Base-by-base conservation (phyloP, 2,888 invertebrate genomes). In the Cephalotes varians region DNA sequence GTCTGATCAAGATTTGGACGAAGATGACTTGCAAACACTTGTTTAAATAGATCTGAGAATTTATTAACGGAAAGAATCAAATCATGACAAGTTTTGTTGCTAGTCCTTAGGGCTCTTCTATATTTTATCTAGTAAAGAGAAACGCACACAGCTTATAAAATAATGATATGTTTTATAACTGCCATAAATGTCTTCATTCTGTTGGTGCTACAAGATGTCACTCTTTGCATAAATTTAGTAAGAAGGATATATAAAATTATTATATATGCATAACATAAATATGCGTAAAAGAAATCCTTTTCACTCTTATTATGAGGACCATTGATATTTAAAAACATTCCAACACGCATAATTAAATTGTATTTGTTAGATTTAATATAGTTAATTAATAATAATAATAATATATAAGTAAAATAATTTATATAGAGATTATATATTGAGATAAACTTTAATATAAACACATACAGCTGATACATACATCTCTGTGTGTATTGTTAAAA, bases 21-120 rank as follows among this genome's bases (percentile, higher is more conserved):
- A 94, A 81, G 93, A 93, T 69, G 92, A 93, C 82, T 85, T 94
- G 58, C 94, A 93, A 84, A 91, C 93, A 65, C 91, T 94, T 64
- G 94, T 94, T 47, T 94, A 86, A 91, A 44, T 37, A 73, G 21
- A 65, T 60, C 60, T 31, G 54, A 67, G 64, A 65, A 83, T 44
- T 51, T 31, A 49, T 21, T 21, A 34, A 21, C 18, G 58, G 34
- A 40, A 40, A 34, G 47, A 77, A 71, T 76, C 74, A 58, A 82
- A 81, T 85, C 85, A 74, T 73, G 40, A 83, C 65, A 81, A 83
- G 81, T 81, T 56, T 83, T 79, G 62, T 72, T 82, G 69, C 60
- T 88, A 85, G 85, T 84, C 88, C 82, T 83, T 86, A 79, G 82
- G 87, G 80, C 73, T 87, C 80, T 67, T 71, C 65, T 69, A 64